These are phyloP conservation scores for Coleophora deauratella DNA, from an alignment of 2,888 invertebrate species.

Conservation along the genomic window DNA sequence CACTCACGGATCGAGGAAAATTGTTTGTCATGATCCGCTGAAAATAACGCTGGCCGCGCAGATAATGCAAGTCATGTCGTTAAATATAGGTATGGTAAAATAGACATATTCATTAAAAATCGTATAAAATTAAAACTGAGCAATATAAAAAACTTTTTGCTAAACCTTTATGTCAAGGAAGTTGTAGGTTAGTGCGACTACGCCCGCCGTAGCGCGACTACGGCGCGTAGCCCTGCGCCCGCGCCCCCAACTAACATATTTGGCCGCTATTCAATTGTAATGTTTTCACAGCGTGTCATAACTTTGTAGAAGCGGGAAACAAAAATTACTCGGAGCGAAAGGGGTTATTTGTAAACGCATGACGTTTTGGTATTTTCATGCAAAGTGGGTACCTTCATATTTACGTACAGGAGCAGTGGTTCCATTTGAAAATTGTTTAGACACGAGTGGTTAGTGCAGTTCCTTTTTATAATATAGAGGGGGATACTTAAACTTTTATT, in stretches of 20 bases:
- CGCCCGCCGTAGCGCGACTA: conserved; percentile 50
- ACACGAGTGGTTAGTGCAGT: conserved; percentile 37
- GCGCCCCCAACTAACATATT: conserved; percentile 61
- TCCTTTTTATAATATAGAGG: too few relatives aligned
- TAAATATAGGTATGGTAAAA: too few relatives aligned
- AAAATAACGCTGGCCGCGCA: too few relatives aligned
- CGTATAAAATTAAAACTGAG: too few relatives aligned
- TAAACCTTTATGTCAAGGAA: too few relatives aligned
- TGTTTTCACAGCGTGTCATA: conserved; percentile 66
- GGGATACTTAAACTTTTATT: too few relatives aligned
- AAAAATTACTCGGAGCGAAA: conserved; percentile 56
- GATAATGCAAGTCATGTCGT: too few relatives aligned
- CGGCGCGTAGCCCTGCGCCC: conserved; percentile 42
- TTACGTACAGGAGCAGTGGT: conserved; percentile 40
- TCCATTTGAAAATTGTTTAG: conserved; percentile 63
- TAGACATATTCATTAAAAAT: too few relatives aligned
- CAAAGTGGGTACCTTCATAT: too few relatives aligned
- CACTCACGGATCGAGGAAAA: conserved; percentile 9
- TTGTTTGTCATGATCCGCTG: conserved; percentile 9
- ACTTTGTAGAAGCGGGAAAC: conserved; percentile 58
- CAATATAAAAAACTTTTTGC: too few relatives aligned
- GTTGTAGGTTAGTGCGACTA: neutral
- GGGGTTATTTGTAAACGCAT: conserved; percentile 67
- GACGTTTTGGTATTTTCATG: conserved; percentile 66
- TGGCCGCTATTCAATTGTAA: conserved; percentile 67